These are phyloP conservation scores for Phaonia tiefii DNA, from an alignment of 2,888 invertebrate genomes.

Conservation along the genomic window DNA sequence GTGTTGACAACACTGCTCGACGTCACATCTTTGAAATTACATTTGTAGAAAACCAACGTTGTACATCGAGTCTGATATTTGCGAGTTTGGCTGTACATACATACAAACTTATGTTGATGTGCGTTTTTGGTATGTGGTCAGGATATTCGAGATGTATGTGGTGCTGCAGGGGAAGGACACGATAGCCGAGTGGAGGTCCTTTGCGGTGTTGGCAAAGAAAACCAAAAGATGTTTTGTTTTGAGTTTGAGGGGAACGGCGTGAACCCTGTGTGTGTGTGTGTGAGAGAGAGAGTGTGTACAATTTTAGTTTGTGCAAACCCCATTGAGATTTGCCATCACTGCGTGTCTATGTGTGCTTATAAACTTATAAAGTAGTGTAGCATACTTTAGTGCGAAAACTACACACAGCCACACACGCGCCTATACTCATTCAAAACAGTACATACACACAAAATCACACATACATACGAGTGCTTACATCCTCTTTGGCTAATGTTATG, in stretches of 20 bases:
- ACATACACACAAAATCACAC: constrained; percentile 15
- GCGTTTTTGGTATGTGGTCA: constrained; percentile 43
- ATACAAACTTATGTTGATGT: no score
- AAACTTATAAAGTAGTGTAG: not conserved
- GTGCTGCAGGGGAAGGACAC: not conserved
- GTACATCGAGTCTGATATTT: no score
- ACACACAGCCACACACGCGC: not conserved
- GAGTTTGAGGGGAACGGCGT: not conserved
- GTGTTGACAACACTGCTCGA: no score
- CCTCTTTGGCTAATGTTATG: constrained; percentile 61
- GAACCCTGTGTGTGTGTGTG: not conserved
- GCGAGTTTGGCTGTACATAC: no score
- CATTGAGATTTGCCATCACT: constrained; percentile 37
- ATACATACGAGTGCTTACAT: constrained; percentile 27
- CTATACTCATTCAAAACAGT: no score
- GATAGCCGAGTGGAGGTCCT: not conserved
- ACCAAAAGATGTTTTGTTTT: not conserved
- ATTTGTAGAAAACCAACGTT: no score
- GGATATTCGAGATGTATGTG: constrained; percentile 36
- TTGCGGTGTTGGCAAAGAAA: constrained; percentile 6
- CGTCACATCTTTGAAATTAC: no score
- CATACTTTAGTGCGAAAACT: constrained; percentile 27
- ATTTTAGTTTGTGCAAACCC: constrained; percentile 8
- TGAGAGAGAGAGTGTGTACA: not conserved
- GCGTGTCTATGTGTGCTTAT: not conserved